Evolutionary conservation across 2,888 invertebrate genomes (phyloP).

Genomic region (Euclidia mi): DNA sequence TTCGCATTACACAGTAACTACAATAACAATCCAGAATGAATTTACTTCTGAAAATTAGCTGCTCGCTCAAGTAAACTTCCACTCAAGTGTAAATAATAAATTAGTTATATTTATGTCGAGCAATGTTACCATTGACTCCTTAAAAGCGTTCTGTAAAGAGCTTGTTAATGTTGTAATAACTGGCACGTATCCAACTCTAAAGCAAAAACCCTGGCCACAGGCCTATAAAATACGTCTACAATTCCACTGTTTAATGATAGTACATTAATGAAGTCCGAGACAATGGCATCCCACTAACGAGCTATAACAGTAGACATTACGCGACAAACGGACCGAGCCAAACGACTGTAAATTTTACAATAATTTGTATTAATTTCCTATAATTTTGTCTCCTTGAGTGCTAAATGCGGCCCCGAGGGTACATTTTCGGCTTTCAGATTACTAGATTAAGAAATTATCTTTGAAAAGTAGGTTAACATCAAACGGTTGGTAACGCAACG

Average conservation of each 20-base stretch:
- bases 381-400: slow-evolving; percentile 31
- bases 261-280: slow-evolving; percentile 62
- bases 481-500: slow-evolving; percentile 5
- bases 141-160: neutral
- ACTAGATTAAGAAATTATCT: slow-evolving; percentile 1
- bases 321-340: slow-evolving; percentile 55
- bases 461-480: slow-evolving; percentile 1
- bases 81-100: neutral
- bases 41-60: too few species aligned
- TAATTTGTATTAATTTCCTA: slow-evolving; percentile 50
- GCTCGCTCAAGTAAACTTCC: too few species aligned
- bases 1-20: too few species aligned
- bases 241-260: slow-evolving; percentile 43
- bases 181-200: neutral
- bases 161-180: slow-evolving; percentile 1
- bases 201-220: slow-evolving; percentile 20
- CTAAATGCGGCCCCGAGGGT: slow-evolving; percentile 26
- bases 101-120: neutral
- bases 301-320: slow-evolving; percentile 64
- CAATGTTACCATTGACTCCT: neutral
- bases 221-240: slow-evolving; percentile 39
- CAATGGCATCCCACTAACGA: slow-evolving; percentile 65
- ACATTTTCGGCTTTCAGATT: slow-evolving; percentile 14
- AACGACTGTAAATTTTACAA: slow-evolving; percentile 60
- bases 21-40: too few species aligned